Conservation (phyloP, 2,888 invertebrate species). For the Dione juno region DNA sequence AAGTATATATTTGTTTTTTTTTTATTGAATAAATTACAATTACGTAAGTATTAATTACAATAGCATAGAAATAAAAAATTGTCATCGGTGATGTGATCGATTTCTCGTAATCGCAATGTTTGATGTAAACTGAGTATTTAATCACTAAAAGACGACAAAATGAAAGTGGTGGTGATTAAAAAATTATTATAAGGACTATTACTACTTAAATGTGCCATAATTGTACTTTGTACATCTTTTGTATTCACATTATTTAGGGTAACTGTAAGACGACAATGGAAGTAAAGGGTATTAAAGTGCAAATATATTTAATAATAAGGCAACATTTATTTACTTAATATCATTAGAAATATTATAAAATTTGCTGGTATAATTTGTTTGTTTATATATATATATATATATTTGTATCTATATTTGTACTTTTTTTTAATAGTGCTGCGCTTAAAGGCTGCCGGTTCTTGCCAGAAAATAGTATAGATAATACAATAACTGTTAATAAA, state of each 20-base stretch:
- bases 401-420: neutral
- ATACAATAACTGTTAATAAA: neutral
- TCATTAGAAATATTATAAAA: neutral
- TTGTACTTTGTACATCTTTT: constrained; percentile 69
- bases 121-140: too few species aligned
- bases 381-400: too few species aligned
- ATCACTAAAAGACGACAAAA: too few species aligned
- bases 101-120: too few species aligned
- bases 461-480: neutral
- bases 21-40: too few species aligned
- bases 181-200: too few species aligned
- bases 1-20: too few species aligned
- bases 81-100: too few species aligned
- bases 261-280: constrained; percentile 51
- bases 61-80: too few species aligned
- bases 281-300: constrained; percentile 61
- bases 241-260: constrained; percentile 43
- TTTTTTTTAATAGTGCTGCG: neutral
- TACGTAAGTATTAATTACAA: too few species aligned
- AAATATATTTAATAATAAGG: constrained; percentile 18
- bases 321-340: neutral
- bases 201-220: neutral
- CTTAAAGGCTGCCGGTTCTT: constrained; percentile 15
- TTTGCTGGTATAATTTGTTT: too few species aligned
- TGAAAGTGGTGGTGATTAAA: too few species aligned